Percentiles rank a stretch among this genome's conserved stretches.
These are phyloP conservation scores for Fulica atra DNA, from an alignment of 2,113 vertebrate genomes.

Conservation along the genomic window DNA sequence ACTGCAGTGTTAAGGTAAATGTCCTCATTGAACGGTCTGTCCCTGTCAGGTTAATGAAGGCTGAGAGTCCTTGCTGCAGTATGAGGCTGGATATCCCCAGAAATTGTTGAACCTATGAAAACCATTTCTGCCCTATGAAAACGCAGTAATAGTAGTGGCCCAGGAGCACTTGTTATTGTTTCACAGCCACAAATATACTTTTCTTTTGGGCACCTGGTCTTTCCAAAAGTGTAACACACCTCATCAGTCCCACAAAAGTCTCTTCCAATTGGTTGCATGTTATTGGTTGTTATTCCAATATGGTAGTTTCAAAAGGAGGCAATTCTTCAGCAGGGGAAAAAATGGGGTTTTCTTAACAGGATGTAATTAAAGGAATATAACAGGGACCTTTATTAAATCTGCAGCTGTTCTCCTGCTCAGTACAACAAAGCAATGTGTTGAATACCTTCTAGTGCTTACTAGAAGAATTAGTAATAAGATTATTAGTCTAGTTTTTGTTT, in stretches of 20 bases:
- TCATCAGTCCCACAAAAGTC: neutral
- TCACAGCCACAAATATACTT: neutral
- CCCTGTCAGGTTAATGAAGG: neutral
- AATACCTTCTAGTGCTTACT: neutral
- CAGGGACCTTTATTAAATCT: neutral
- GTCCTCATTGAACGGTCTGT: neutral
- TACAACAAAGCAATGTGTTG: neutral
- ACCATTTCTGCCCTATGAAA: neutral
- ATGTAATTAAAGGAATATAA: neutral
- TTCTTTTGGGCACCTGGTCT: neutral
- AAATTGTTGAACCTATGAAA: neutral
- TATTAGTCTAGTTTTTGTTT: neutral
- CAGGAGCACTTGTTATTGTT: neutral
- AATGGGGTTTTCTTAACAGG: neutral
- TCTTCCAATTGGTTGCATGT: neutral
- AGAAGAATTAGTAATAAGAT: neutral
- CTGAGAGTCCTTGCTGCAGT: neutral
- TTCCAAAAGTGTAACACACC: neutral
- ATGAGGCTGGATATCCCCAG: neutral
- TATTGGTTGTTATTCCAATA: neutral
- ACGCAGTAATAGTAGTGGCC: neutral
- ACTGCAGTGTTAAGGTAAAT: neutral
- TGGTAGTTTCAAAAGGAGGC: neutral
- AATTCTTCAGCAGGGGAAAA: neutral
- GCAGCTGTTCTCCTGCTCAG: neutral